These are phyloP conservation scores for Gobio occitaniae DNA, from an alignment of 2,797 vertebrate species.

Conservation along the genomic window DNA sequence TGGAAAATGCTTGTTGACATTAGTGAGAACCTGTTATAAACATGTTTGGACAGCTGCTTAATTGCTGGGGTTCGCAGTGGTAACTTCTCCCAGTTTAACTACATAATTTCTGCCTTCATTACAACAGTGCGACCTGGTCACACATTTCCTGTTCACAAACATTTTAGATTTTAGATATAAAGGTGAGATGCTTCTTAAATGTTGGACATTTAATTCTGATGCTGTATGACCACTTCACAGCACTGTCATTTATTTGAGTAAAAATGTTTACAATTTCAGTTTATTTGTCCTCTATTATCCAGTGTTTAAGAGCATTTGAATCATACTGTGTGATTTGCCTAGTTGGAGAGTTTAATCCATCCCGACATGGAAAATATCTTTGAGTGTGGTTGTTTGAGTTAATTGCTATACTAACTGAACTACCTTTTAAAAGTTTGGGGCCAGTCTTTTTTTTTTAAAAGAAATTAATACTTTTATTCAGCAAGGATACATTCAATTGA, in stretches of 20 bases:
- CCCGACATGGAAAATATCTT: background rate
- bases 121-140: background rate
- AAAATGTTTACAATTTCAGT: background rate
- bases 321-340: background rate
- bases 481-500: background rate
- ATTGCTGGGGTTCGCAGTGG: background rate
- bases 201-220: background rate
- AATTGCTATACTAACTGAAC: background rate
- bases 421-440: background rate
- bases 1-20: constrained; percentile 21
- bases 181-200: background rate
- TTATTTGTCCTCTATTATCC: background rate
- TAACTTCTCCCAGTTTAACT: constrained; percentile 6
- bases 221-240: background rate
- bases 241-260: background rate
- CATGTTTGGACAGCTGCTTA: constrained; percentile 35
- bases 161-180: background rate
- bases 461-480: background rate
- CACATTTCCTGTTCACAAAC: background rate
- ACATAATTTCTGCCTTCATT: constrained; percentile 15
- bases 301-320: background rate
- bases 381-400: background rate
- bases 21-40: constrained; percentile 24
- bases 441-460: background rate
- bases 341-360: too few relatives aligned